Conservation (phyloP, 1,140 invertebrate species). For the Zaprionus africanus region DNA sequence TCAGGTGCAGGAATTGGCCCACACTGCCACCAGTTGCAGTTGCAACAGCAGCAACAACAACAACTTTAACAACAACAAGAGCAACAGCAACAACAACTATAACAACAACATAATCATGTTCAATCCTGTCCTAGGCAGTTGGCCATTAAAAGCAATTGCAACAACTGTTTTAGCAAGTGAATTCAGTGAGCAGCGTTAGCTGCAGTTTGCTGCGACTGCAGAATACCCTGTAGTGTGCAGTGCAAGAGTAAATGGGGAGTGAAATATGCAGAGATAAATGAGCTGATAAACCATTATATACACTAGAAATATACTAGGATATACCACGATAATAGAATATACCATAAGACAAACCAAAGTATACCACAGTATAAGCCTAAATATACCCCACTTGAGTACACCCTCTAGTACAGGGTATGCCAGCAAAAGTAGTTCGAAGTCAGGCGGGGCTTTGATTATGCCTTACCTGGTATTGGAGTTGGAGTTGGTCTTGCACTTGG, state of each 20-base stretch:
- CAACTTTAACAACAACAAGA: background rate
- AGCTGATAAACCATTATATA: no score
- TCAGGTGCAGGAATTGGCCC: conserved; percentile 25
- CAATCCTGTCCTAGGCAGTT: conserved; percentile 16
- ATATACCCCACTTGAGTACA: background rate
- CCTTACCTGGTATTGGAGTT: background rate
- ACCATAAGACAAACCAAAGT: no score
- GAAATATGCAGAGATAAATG: no score
- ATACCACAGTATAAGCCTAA: no score
- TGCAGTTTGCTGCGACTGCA: background rate
- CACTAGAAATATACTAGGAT: no score
- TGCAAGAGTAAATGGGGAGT: no score
- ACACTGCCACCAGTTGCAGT: conserved; percentile 5
- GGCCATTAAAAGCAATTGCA: conserved; percentile 24
- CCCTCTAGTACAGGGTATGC: background rate
- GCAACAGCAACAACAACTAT: background rate
- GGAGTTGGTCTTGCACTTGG: conserved; percentile 32
- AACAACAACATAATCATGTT: background rate
- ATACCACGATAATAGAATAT: no score
- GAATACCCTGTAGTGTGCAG: background rate
- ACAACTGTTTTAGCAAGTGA: background rate
- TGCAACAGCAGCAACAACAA: background rate
- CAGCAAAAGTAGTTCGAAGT: conserved; percentile 12
- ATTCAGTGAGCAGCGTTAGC: background rate
- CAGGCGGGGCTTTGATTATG: background rate